Evolutionary conservation across 2,797 vertebrate species (phyloP).

Genomic region (Ibycter americanus): DNA sequence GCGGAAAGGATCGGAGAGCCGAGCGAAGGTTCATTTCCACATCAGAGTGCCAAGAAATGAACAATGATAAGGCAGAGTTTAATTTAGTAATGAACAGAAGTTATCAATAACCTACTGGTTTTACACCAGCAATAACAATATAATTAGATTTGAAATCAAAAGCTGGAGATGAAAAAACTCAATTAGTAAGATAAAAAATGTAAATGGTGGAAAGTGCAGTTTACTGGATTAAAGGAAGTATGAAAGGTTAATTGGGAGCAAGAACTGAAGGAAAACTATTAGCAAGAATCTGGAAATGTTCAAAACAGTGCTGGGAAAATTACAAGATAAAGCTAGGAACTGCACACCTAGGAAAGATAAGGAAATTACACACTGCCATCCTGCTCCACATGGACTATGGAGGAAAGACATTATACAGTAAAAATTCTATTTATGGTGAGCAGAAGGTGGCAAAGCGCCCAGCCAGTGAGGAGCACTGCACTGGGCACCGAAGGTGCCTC

Average conservation of each 20-base stretch:
- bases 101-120: slow-evolving; percentile 64
- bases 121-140: slow-evolving; percentile 64
- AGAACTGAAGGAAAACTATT: slow-evolving; percentile 56
- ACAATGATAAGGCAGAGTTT: slow-evolving; percentile 43
- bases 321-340: background rate
- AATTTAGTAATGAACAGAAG: slow-evolving; percentile 44
- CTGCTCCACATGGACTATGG: background rate
- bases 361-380: background rate
- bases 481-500: no score
- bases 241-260: slow-evolving; percentile 80
- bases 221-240: slow-evolving; percentile 64
- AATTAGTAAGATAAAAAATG: slow-evolving; percentile 65
- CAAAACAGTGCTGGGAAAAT: background rate
- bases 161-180: slow-evolving; percentile 64
- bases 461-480: fast-evolving
- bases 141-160: slow-evolving; percentile 74
- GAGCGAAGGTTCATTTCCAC: background rate
- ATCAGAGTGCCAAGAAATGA: slow-evolving; percentile 4
- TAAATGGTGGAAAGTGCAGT: slow-evolving; percentile 40
- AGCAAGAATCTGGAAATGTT: slow-evolving; percentile 48
- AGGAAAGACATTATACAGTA: background rate
- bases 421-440: background rate
- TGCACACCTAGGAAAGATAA: background rate
- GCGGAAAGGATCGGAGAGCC: background rate
- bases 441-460: background rate